These are phyloP conservation scores for Drosophila seclusa DNA, from an alignment of 2,888 invertebrate species.

Conservation along the genomic window DNA sequence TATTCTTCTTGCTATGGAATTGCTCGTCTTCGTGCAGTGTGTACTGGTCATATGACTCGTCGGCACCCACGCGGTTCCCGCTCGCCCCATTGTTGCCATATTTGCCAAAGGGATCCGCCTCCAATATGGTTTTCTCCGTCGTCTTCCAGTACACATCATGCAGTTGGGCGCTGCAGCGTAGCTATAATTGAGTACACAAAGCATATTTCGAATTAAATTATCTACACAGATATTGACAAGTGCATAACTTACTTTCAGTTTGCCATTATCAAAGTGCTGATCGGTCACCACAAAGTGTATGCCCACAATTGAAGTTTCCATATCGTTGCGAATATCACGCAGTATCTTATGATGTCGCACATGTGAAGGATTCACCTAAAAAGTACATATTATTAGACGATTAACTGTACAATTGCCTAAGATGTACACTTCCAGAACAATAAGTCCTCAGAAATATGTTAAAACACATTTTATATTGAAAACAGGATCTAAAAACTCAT, in stretches of 20 bases:
- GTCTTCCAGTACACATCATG: conserved; percentile 89
- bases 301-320: conserved; percentile 86
- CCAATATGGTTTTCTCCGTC: conserved; percentile 88
- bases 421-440: not conserved
- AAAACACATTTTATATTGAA: not conserved
- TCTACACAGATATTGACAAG: not conserved
- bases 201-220: not conserved
- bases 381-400: not conserved
- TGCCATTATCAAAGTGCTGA: conserved; percentile 86
- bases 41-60: conserved; percentile 82
- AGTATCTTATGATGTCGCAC: conserved; percentile 83
- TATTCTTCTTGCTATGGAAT: conserved; percentile 83
- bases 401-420: not conserved
- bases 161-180: conserved; percentile 89
- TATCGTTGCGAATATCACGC: conserved; percentile 81
- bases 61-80: conserved; percentile 78
- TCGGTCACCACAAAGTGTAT: conserved; percentile 86
- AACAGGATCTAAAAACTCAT: not conserved
- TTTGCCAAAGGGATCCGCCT: conserved; percentile 84
- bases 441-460: not conserved
- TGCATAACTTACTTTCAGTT: conserved; percentile 85
- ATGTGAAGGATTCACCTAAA: conserved; percentile 82
- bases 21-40: conserved; percentile 82
- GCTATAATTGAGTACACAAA: conserved; percentile 71
- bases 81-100: conserved; percentile 69